Evolutionary conservation across 2,797 vertebrate genomes (phyloP).

Genomic region (Semaprochilodus insignis): DNA sequence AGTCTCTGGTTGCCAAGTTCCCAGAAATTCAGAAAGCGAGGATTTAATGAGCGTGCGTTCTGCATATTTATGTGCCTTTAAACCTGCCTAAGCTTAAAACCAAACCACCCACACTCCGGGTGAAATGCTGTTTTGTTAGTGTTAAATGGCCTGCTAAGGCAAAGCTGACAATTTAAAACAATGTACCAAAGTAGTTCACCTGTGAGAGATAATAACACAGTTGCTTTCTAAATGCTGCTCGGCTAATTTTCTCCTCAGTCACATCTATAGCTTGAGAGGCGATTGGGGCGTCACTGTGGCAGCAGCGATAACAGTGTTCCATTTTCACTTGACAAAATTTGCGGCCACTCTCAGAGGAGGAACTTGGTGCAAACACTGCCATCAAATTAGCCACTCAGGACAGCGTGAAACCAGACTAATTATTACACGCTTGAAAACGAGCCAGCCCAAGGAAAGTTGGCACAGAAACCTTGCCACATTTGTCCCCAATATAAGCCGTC

Average conservation of each 20-base stretch:
- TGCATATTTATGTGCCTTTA: too few species aligned
- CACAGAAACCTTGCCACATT: too few species aligned
- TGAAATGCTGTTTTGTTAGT: not conserved
- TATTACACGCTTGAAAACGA: too few species aligned
- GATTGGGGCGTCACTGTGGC: not conserved
- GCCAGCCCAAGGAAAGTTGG: too few species aligned
- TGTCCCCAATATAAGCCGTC: too few species aligned
- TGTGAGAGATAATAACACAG: not conserved
- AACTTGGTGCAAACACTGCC: slow-evolving; percentile 13
- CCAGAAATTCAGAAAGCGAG: too few species aligned
- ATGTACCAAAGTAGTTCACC: not conserved
- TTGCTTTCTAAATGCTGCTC: slow-evolving; percentile 9
- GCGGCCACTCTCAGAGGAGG: slow-evolving; percentile 1
- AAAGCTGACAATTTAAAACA: not conserved
- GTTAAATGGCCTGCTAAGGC: not conserved
- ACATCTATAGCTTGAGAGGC: slow-evolving; percentile 2
- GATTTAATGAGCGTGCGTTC: too few species aligned
- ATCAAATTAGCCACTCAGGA: slow-evolving; percentile 23
- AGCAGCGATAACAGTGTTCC: slow-evolving; percentile 25
- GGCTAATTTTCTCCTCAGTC: not conserved
- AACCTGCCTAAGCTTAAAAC: too few species aligned
- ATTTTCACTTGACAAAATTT: slow-evolving; percentile 9
- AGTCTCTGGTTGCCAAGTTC: too few species aligned
- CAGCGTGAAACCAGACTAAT: too few species aligned
- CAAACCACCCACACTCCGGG: too few species aligned